phyloP scores from a whole-genome alignment of 2,113 vertebrate genomes.

The Hystrix brachyura region DNA sequence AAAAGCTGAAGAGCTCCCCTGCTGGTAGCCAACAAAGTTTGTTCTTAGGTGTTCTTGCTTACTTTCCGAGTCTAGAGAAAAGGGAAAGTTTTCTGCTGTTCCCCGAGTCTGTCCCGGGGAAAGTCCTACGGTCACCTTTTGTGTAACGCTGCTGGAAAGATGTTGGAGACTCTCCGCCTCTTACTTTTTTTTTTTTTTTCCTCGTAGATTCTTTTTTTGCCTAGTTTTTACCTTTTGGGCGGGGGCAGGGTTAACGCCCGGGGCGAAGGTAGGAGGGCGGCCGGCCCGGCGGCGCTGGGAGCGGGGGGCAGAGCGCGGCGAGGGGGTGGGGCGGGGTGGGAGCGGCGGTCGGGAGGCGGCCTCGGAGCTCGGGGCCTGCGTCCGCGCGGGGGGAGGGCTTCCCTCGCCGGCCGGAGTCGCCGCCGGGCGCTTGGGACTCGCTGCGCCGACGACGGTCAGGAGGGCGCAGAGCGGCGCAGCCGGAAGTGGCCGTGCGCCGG shows the following conservation, averaged over 20 bases:
- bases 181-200: not conserved
- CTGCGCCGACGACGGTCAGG: not conserved
- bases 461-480: conserved; percentile 2
- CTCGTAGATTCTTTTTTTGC: not conserved
- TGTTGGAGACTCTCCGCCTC: not conserved
- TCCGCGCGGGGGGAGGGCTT: conserved; percentile 71
- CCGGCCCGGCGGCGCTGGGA: not conserved
- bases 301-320: not conserved
- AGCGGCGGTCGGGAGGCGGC: not conserved
- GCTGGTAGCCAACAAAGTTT: conserved; percentile 82
- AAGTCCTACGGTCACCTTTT: not conserved
- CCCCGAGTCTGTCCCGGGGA: not conserved
- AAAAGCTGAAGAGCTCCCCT: conserved; percentile 86
- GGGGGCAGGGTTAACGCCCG: accelerated
- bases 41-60: conserved; percentile 47
- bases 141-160: not conserved
- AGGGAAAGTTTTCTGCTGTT: not conserved
- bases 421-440: not conserved
- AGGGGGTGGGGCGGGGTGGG: not conserved
- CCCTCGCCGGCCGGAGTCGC: conserved; percentile 63
- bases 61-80: not conserved
- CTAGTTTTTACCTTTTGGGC: too few species aligned
- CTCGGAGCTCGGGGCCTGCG: conserved; percentile 58
- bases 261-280: not conserved
- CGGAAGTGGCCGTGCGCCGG: conserved; percentile 80